phyloP scores from a whole-genome alignment of 2,888 invertebrate genomes.

The Thereva unica region DNA sequence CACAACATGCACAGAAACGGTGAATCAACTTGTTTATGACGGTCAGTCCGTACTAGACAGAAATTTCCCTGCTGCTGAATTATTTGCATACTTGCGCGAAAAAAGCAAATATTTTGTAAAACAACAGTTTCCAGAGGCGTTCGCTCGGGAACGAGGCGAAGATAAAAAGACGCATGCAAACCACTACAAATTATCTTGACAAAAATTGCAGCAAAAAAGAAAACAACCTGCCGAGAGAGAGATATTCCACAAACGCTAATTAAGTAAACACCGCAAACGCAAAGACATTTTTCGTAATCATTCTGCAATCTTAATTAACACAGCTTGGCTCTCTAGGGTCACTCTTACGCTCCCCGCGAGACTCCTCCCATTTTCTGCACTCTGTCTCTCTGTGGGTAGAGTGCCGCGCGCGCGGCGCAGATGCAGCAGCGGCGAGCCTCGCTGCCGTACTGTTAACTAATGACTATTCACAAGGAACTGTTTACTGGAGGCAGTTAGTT shows the following conservation, averaged over 20 bases:
- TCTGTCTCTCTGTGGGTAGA: background rate
- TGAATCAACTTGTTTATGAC: no score
- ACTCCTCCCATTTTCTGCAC: constrained; percentile 35
- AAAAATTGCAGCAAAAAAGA: constrained; percentile 1
- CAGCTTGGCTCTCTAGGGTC: constrained; percentile 28
- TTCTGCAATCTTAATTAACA: constrained; percentile 37
- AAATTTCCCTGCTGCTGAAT: no score
- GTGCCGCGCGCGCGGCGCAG: background rate
- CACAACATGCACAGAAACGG: no score
- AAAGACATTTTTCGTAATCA: constrained; percentile 36
- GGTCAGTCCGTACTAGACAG: no score
- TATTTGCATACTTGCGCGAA: no score
- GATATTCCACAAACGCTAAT: constrained; percentile 34
- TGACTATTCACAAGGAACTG: constrained; percentile 14
- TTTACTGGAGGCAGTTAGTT: no score
- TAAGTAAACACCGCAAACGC: constrained; percentile 34
- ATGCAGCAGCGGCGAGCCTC: constrained; percentile 9
- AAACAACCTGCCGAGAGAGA: constrained; percentile 21
- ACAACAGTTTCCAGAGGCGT: no score
- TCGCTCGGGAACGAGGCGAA: background rate
- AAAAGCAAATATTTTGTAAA: no score
- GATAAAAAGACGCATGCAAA: constrained; percentile 14
- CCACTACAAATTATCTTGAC: constrained; percentile 32
- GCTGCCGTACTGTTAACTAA: constrained; percentile 19
- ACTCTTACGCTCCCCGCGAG: constrained; percentile 1